Percentiles rank a stretch among this genome's conserved stretches.
Evolutionary conservation across 2,113 vertebrate genomes (phyloP).

Genomic region (Myotis brandtii): DNA sequence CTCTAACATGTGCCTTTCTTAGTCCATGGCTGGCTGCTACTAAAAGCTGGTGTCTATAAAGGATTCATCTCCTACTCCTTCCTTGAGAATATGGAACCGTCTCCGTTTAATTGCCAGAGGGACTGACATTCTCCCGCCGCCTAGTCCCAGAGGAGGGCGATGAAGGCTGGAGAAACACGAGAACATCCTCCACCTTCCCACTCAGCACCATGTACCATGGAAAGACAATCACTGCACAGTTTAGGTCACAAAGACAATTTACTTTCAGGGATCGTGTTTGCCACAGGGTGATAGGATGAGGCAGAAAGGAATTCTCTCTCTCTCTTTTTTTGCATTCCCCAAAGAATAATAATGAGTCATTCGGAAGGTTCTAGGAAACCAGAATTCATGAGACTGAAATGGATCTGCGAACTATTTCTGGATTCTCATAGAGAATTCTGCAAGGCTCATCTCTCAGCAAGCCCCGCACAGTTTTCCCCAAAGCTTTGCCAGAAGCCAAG

Average conservation of each 20-base stretch:
- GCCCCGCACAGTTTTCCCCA: background rate
- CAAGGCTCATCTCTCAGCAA: background rate
- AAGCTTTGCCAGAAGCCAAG: background rate
- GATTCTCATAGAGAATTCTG: background rate
- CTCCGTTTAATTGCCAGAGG: background rate
- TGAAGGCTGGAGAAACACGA: background rate
- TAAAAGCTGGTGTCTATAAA: background rate
- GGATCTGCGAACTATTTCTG: background rate
- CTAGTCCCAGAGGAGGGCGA: background rate
- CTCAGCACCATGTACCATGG: background rate
- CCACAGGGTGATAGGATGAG: background rate
- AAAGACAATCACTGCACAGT: background rate
- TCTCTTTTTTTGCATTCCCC: background rate
- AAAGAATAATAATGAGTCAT: background rate
- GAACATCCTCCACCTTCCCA: background rate
- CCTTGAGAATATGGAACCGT: background rate
- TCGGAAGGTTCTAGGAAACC: background rate
- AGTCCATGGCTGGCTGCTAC: background rate
- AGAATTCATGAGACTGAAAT: background rate
- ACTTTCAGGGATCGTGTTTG: background rate
- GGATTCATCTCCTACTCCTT: background rate
- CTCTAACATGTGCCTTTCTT: background rate
- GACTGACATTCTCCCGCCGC: background rate
- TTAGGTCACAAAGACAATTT: background rate
- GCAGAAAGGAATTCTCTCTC: background rate